phyloP scores from a whole-genome alignment of 2,113 vertebrate genomes.

The Megaleporinus macrocephalus region DNA sequence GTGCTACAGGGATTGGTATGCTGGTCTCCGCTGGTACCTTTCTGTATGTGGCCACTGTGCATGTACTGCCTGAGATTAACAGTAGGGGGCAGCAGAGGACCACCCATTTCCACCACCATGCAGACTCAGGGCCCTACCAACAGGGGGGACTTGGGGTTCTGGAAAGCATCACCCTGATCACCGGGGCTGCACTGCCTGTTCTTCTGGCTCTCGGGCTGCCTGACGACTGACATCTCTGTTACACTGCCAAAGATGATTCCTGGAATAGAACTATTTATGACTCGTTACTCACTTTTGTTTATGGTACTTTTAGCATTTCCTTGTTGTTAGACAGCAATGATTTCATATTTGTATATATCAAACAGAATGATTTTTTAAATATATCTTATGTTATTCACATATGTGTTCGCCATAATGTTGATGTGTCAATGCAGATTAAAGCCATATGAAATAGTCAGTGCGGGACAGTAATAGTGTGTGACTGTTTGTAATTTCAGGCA shows the following conservation, averaged over 20 bases:
- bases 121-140: constrained; percentile 37
- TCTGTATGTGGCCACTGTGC: constrained; percentile 76
- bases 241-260: neutral
- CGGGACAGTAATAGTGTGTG: neutral
- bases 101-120: constrained; percentile 53
- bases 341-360: too few relatives aligned
- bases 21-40: constrained; percentile 80
- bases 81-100: constrained; percentile 57
- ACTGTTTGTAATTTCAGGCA: neutral
- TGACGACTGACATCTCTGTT: constrained; percentile 63
- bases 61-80: constrained; percentile 76
- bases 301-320: neutral
- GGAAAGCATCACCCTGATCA: constrained; percentile 71
- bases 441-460: neutral
- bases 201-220: constrained; percentile 75
- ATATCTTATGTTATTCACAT: too few relatives aligned
- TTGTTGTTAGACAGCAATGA: neutral
- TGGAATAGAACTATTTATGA: neutral
- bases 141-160: constrained; percentile 65
- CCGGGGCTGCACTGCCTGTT: constrained; percentile 77
- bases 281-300: neutral
- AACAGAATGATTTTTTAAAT: too few relatives aligned
- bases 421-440: neutral
- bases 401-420: neutral
- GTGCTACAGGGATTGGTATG: constrained; percentile 73